A percentile compares a stretch with the other conserved stretches of the same genome.
These are phyloP conservation scores for Phainopepla nitens DNA, from an alignment of 2,113 vertebrate genomes.

Conservation along the genomic window DNA sequence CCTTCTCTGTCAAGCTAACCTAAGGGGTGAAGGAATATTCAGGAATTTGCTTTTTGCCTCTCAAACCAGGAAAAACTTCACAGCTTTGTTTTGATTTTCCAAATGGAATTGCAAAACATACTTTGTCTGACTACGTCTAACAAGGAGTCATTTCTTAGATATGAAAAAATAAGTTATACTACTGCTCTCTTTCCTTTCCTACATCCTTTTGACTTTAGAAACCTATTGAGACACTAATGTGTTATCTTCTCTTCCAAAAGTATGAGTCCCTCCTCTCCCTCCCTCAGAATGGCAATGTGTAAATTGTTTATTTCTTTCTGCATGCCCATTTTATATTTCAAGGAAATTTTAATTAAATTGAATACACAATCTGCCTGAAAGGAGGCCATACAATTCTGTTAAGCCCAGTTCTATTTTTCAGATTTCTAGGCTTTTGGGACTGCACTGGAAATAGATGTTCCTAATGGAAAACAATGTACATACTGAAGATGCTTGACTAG, in stretches of 20 bases:
- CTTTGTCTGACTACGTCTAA: background rate
- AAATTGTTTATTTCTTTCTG: background rate
- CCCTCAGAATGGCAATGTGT: background rate
- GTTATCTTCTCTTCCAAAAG: background rate
- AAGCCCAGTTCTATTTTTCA: background rate
- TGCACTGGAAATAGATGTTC: background rate
- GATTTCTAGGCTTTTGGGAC: background rate
- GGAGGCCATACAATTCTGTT: background rate
- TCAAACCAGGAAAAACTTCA: background rate
- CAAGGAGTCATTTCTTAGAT: background rate
- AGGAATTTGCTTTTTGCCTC: background rate
- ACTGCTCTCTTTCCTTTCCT: background rate
- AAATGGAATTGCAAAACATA: background rate
- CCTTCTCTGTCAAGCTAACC: background rate
- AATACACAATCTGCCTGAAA: background rate
- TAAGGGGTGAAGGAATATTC: background rate
- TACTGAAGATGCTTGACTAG: background rate
- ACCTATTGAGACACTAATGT: background rate
- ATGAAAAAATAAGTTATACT: background rate
- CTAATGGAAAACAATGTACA: background rate
- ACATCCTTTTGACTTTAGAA: background rate
- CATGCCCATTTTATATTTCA: background rate
- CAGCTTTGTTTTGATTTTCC: background rate
- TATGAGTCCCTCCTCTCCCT: accelerated
- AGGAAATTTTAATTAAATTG: background rate